Evolutionary conservation across 2,113 vertebrate genomes (phyloP).

Genomic region (Cichladusa arquata): DNA sequence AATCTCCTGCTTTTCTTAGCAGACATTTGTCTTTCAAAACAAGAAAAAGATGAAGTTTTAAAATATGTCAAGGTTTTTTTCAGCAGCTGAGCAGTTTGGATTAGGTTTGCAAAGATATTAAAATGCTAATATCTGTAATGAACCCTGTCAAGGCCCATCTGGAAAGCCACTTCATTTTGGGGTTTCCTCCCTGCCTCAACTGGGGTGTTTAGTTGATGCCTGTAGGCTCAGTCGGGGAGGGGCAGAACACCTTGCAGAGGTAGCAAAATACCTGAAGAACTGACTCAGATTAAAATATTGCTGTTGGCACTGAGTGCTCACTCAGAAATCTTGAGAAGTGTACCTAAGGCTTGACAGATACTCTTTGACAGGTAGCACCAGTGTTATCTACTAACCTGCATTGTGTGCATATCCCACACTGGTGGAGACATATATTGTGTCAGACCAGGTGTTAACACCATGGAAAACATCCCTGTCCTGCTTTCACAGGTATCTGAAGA

Average conservation of each 20-base stretch:
- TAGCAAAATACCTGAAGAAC: neutral
- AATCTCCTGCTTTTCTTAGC: neutral
- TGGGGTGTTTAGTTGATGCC: neutral
- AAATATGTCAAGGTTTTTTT: neutral
- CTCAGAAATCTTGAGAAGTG: neutral
- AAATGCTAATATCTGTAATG: neutral
- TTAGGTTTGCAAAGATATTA: neutral
- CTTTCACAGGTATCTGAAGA: neutral
- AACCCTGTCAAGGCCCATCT: neutral
- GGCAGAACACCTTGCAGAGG: neutral
- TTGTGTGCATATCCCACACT: rapidly evolving
- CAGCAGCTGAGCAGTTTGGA: neutral
- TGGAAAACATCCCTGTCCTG: neutral
- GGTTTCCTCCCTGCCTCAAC: neutral
- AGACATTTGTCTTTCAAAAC: neutral
- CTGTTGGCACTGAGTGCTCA: rapidly evolving
- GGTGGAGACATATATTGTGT: neutral
- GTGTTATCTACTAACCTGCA: too few relatives aligned
- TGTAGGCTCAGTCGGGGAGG: neutral
- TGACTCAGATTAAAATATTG: neutral
- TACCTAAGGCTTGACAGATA: neutral
- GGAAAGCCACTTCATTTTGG: neutral
- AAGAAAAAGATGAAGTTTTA: neutral
- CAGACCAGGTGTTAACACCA: neutral
- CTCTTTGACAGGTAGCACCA: neutral